phyloP scores from a whole-genome alignment of 2,113 vertebrate species.

The Pseudorhombus dupliciocellatus region DNA sequence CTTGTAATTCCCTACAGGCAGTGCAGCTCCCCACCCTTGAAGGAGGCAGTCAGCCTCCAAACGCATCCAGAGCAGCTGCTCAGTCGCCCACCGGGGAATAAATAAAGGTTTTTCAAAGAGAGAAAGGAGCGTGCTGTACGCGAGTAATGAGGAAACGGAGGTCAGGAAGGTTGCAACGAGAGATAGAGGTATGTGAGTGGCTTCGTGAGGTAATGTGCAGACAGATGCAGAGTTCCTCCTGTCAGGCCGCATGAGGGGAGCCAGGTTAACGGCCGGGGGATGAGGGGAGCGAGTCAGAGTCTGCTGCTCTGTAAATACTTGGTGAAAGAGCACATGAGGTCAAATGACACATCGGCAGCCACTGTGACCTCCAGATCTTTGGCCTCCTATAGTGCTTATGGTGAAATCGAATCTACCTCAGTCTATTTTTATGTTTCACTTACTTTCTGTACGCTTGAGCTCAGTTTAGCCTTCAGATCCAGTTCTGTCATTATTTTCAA shows the following conservation, averaged over 20 bases:
- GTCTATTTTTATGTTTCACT: background rate
- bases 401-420: constrained; percentile 12
- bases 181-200: constrained; percentile 54
- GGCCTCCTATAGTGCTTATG: background rate
- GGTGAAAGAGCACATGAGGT: constrained; percentile 56
- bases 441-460: too few relatives aligned
- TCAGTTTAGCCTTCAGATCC: too few relatives aligned
- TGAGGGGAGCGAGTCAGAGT: constrained; percentile 54
- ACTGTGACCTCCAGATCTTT: constrained; percentile 8
- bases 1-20: background rate
- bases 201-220: constrained; percentile 35
- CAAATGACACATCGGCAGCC: constrained; percentile 53
- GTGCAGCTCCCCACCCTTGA: background rate
- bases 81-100: constrained; percentile 3
- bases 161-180: constrained; percentile 50
- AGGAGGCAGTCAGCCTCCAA: constrained; percentile 3
- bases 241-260: constrained; percentile 65
- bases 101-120: constrained; percentile 23
- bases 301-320: constrained; percentile 68
- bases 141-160: constrained; percentile 41
- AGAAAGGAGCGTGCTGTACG: constrained; percentile 19
- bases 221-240: constrained; percentile 57
- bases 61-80: background rate
- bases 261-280: constrained; percentile 63
- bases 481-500: too few relatives aligned